Base-by-base conservation (phyloP, 2,888 invertebrate genomes). In the Lepidocyrtoides sp. region DNA sequence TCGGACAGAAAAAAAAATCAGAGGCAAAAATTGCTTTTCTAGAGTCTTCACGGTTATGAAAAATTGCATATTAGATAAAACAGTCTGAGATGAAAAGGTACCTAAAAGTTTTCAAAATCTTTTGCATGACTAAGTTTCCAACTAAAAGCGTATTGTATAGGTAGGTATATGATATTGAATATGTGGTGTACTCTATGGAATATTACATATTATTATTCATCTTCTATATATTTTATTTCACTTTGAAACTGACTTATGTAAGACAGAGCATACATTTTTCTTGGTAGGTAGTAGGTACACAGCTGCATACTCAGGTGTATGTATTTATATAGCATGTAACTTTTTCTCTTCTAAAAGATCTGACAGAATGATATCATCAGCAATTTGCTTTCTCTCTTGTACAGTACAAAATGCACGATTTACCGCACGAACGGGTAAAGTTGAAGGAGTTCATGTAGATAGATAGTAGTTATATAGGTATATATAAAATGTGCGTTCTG, bases 311-410 rank as follows among this genome's bases (percentile, higher is more conserved):
- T n/a, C 26, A 23, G 20, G 60, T 60, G 48, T 48, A 10, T 23
- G 48, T 14, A 29, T 17, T 23, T 60, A 7, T 63, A 29, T 63
- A 1, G 72, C n/a, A 48, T 51, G 72, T 77, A 32, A 32, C 77
- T 17, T 69, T n/a, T 69, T n/a, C n/a, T n/a, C n/a, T n/a, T 72
- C 2, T 75, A 41, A 44, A 63, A 84, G 69, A 90, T 84, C 90
- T 84, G 90, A 79, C 84, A 66, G 90, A 79, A 79, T 77, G 84
- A 84, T 90, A 90, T 90, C 90, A 90, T 84, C 84, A 79, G 84
- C 79, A 90, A 90, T 90, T 85, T 90, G 90, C 84, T 85, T 77
- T 84, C 90, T 85, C 81, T 77, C 77, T 44, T 48, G 69, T n/a
- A 63, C 17, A 69, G 82, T 66, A 75, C 51, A 85, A 90, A 90